Base-by-base conservation (phyloP, 2,113 vertebrate genomes). In the Mirza zaza region DNA sequence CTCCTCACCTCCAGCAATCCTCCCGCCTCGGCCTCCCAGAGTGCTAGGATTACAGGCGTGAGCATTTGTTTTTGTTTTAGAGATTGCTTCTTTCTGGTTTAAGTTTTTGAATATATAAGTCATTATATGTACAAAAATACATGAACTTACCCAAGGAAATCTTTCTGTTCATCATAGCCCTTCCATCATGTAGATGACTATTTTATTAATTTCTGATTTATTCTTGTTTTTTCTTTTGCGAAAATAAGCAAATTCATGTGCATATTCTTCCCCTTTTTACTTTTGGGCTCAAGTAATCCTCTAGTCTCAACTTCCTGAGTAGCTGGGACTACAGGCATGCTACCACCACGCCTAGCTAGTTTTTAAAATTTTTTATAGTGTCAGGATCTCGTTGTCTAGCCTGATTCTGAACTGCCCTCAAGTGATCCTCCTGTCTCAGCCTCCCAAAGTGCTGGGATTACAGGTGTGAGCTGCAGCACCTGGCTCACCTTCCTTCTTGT, bases 161-260 rank as follows among this genome's bases (percentile, higher is more conserved):
- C n/a, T 92, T 48, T 65, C 25, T 59, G 29, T 20, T 91, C 36
- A n/a, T 59, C 48, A 9, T 71, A 57, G 45, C 39, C 61, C 70
- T 83, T 91, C 87, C 27, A 20, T 36, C 55, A 8, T 20, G 3
- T 63, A 63, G 68, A 50, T 27, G 27, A 57, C 52, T n/a, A 9
- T 67, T 70, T 57, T 13, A 42, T 73, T 94, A 20, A 10, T 73
- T 91, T 87, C 36, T 88, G 48, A 10, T 71, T 79, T 87, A 65
- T 82, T 82, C 57, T 95, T 91, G 29, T 75, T 65, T 14, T 94
- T 88, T 94, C 52, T 84, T 84, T 75, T 67, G 45, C 45, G 70
- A 91, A 95, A 80, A 82, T 76, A 84, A 92, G 63, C 89, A 80
- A 57, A 79, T 65, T 83, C 52, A 39, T 55, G 4, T 88, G n/a